Evolutionary conservation across 2,113 vertebrate species (phyloP).

Genomic region (Oxygymnocypris stewartii): DNA sequence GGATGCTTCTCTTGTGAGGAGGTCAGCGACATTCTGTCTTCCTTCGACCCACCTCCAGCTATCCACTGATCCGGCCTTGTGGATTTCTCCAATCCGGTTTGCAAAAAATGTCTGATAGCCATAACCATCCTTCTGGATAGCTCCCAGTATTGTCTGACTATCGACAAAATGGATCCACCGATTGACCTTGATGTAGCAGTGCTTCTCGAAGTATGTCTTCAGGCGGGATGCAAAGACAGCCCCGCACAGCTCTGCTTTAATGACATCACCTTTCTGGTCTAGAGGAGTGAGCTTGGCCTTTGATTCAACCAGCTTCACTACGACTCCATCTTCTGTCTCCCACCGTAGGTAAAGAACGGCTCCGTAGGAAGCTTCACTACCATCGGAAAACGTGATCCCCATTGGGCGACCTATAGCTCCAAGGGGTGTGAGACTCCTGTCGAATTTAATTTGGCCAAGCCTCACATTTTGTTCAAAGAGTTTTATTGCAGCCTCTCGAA

Average conservation of each 20-base stretch:
- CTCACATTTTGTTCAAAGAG: slow-evolving; percentile 37
- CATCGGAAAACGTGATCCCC: slow-evolving; percentile 41
- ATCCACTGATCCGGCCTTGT: slow-evolving; percentile 30
- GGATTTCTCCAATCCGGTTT: slow-evolving; percentile 37
- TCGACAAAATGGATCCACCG: slow-evolving; percentile 45
- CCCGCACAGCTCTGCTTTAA: slow-evolving; percentile 43
- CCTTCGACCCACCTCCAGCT: slow-evolving; percentile 43
- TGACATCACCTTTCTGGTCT: slow-evolving; percentile 37
- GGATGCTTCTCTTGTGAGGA: slow-evolving; percentile 22
- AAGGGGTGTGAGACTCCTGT: slow-evolving; percentile 37
- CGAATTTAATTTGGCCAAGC: background rate
- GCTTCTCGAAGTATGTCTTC: slow-evolving; percentile 46
- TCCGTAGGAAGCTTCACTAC: slow-evolving; percentile 37
- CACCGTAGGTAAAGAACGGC: slow-evolving; percentile 38
- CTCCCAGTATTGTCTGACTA: slow-evolving; percentile 47
- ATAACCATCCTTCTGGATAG: slow-evolving; percentile 39
- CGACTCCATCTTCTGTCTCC: slow-evolving; percentile 9
- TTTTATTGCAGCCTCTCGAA: slow-evolving; percentile 31
- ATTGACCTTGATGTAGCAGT: slow-evolving; percentile 35
- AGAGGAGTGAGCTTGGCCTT: slow-evolving; percentile 48
- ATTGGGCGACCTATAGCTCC: slow-evolving; percentile 1
- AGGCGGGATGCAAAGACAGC: slow-evolving; percentile 43
- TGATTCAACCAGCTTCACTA: slow-evolving; percentile 34
- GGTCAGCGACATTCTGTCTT: slow-evolving; percentile 16
- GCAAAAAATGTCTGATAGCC: background rate